phyloP scores from a whole-genome alignment of 2,888 invertebrate species.

The Biston betularia region DNA sequence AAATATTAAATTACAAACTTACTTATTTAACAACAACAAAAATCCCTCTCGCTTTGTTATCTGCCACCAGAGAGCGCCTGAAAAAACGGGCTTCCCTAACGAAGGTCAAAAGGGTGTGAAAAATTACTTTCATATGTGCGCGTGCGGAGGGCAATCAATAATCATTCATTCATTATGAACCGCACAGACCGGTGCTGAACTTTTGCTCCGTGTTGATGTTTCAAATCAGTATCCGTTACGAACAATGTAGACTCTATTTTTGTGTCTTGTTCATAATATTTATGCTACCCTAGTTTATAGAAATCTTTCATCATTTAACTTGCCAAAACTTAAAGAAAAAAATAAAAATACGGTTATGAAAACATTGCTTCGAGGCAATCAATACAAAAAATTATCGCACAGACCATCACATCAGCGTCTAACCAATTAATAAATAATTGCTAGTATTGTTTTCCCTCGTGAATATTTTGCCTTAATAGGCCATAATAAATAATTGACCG shows the following conservation, averaged over 20 bases:
- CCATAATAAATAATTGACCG: too few species aligned
- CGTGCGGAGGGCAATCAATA: conserved; percentile 26
- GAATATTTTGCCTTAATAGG: too few species aligned
- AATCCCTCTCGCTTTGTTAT: conserved; percentile 16
- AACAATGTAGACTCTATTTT: too few species aligned
- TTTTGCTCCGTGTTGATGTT: conserved; percentile 2
- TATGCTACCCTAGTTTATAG: too few species aligned
- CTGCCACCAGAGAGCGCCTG: conserved; percentile 5
- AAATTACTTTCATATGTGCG: conserved; percentile 25
- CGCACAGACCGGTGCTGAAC: conserved; percentile 14
- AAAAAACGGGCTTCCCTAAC: conserved; percentile 18
- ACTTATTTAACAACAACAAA: conserved; percentile 14
- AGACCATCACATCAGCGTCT: too few species aligned
- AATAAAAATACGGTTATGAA: too few species aligned
- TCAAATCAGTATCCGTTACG: neutral
- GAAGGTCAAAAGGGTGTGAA: conserved; percentile 29
- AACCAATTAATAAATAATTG: too few species aligned
- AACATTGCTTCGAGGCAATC: too few species aligned
- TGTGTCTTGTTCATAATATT: neutral
- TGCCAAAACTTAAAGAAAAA: too few species aligned
- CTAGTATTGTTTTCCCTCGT: too few species aligned
- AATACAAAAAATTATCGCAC: too few species aligned
- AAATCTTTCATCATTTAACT: too few species aligned
- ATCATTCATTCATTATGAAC: conserved; percentile 33
- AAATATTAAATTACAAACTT: neutral